These are phyloP conservation scores for Eurystomus gularis DNA, from an alignment of 2,113 vertebrate species.

Conservation along the genomic window DNA sequence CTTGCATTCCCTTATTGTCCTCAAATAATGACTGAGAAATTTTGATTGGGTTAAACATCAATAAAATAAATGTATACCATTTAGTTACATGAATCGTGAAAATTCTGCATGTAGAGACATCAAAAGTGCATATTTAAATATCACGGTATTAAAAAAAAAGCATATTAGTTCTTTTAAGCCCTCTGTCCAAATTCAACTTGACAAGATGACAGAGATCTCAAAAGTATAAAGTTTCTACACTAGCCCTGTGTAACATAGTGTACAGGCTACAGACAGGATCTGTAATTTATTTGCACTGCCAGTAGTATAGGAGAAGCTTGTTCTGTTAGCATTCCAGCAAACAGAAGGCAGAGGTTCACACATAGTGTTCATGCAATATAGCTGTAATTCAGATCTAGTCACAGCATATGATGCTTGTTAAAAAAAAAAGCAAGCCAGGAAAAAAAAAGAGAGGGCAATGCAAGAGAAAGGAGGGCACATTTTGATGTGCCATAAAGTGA, in stretches of 20 bases:
- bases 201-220: background rate
- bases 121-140: background rate
- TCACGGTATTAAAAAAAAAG: background rate
- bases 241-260: background rate
- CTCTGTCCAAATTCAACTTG: background rate
- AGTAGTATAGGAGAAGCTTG: background rate
- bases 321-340: background rate
- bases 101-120: background rate
- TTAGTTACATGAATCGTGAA: background rate
- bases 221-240: background rate
- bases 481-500: background rate
- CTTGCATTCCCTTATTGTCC: too few relatives aligned
- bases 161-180: background rate
- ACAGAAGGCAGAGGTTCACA: background rate
- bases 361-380: background rate
- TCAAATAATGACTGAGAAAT: background rate
- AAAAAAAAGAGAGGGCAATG: background rate
- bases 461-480: background rate
- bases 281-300: background rate
- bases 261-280: background rate
- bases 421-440: background rate
- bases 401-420: background rate
- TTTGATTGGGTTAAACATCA: background rate
- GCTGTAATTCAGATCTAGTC: background rate
- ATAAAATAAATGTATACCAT: background rate